These are phyloP conservation scores for Galagoides demidoff DNA, from an alignment of 2,797 vertebrate species.

Conservation along the genomic window DNA sequence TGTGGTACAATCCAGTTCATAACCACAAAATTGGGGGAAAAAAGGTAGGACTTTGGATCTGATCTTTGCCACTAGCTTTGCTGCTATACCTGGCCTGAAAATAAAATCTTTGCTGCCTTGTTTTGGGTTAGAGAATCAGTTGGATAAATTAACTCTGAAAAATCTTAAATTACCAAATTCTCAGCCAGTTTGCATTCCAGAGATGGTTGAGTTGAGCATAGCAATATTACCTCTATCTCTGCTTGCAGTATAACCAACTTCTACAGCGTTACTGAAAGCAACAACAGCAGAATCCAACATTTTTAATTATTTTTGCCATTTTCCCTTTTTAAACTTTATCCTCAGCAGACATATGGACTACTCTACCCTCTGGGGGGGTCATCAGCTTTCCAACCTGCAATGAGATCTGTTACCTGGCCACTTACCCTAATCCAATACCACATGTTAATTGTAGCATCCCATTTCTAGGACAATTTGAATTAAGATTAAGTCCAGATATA, in stretches of 20 bases:
- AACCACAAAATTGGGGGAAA: not conserved
- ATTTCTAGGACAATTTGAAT: conserved; percentile 34
- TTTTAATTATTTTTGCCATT: conserved; percentile 29
- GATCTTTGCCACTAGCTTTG: conserved; percentile 11
- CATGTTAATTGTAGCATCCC: not conserved
- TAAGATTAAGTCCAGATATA: not conserved
- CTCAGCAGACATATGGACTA: not conserved
- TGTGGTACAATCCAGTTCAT: not conserved
- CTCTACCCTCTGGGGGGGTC: not conserved
- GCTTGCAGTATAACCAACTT: not conserved
- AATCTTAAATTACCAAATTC: conserved; percentile 21
- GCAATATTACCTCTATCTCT: conserved; percentile 23
- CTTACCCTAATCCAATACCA: not conserved
- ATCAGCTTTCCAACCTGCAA: not conserved
- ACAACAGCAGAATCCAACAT: not conserved
- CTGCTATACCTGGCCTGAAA: conserved; percentile 8
- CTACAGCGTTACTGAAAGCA: not conserved
- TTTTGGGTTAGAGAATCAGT: not conserved
- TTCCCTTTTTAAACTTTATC: conserved; percentile 28
- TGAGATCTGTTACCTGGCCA: not conserved
- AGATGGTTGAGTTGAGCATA: conserved; percentile 15
- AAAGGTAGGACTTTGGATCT: not conserved
- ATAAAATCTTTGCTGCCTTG: not conserved
- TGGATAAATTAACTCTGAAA: conserved; percentile 44
- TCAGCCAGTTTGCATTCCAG: conserved; percentile 18